Evolutionary conservation across 2,797 vertebrate genomes (phyloP).

Genomic region (Hapalemur alaotrensis): DNA sequence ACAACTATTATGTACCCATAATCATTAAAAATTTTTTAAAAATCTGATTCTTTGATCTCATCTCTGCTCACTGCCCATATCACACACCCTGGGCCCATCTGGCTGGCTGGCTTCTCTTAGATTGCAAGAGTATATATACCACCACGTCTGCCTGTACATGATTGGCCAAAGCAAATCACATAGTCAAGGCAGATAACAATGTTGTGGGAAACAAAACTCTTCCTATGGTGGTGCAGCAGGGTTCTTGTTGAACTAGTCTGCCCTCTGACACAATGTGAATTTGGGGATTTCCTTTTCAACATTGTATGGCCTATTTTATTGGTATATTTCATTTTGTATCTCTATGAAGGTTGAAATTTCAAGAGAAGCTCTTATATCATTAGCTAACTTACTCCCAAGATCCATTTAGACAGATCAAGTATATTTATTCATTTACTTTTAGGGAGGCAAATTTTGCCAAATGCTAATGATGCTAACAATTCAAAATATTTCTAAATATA

Average conservation of each 20-base stretch:
- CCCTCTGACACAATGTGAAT: neutral
- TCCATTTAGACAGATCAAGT: neutral
- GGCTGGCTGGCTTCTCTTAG: neutral
- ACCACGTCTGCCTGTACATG: accelerated
- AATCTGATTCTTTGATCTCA: neutral
- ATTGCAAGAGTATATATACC: neutral
- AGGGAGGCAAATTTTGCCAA: neutral
- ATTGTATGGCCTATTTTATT: neutral
- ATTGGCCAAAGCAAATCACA: neutral
- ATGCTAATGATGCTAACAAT: neutral
- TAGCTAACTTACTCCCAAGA: neutral
- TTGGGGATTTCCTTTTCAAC: neutral
- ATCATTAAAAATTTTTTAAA: neutral
- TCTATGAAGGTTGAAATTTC: neutral
- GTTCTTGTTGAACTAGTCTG: neutral
- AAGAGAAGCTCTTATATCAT: neutral
- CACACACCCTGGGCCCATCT: neutral
- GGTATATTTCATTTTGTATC: neutral
- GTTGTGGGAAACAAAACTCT: neutral
- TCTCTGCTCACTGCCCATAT: neutral
- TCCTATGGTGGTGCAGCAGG: neutral
- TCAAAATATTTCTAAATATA: neutral
- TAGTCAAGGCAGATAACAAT: neutral
- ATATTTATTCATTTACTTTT: neutral
- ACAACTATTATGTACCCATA: neutral